phyloP scores from a whole-genome alignment of 2,888 invertebrate genomes.

The Harmothoe impar region DNA sequence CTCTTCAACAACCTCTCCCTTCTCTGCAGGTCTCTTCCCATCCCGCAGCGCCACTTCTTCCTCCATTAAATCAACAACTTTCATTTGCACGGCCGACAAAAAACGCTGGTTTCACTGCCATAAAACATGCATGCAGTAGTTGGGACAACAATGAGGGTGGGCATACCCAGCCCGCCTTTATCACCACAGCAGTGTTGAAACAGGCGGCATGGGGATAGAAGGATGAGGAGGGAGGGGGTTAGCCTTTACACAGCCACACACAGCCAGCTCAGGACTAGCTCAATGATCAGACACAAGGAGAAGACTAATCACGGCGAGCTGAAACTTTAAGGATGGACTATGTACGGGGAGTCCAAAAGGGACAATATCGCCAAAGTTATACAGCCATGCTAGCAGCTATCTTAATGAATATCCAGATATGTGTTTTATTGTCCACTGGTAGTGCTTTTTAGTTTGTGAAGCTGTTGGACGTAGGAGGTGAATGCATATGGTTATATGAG shows the following conservation, averaged over 20 bases:
- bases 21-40: neutral
- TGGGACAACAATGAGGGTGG: constrained; percentile 47
- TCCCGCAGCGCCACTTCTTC: constrained; percentile 41
- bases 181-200: constrained; percentile 14
- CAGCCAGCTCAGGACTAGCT: neutral
- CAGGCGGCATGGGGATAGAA: constrained; percentile 4
- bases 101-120: constrained; percentile 57
- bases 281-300: constrained; percentile 26
- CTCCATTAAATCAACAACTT: constrained; percentile 63
- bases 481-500: no score
- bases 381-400: no score
- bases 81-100: constrained; percentile 56
- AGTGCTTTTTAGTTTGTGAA: no score
- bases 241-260: neutral
- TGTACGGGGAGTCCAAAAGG: no score
- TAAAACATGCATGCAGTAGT: constrained; percentile 58
- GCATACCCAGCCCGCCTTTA: constrained; percentile 14
- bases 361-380: no score
- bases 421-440: no score
- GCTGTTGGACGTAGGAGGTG: no score
- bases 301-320: neutral
- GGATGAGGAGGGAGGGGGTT: neutral
- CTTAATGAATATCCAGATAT: no score
- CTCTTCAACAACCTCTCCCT: neutral
- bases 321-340: neutral